A percentile compares a stretch with the other conserved stretches of the same genome.
phyloP scores from a whole-genome alignment of 1,140 invertebrate species.

The Homarus americanus region DNA sequence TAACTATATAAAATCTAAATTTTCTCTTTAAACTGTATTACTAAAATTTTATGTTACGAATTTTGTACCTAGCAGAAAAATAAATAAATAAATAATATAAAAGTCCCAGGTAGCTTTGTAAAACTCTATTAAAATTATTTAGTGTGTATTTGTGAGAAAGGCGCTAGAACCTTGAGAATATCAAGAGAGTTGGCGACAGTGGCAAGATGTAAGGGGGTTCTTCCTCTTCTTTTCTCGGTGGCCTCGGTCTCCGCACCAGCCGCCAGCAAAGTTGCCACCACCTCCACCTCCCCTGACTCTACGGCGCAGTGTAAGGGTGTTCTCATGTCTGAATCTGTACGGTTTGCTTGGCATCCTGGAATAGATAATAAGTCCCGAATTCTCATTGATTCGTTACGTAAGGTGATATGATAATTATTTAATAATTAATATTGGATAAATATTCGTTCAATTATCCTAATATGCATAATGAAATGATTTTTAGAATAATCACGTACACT shows the following conservation, averaged over 20 bases:
- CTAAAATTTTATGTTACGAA: neutral
- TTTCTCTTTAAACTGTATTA: neutral
- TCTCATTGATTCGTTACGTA: no score
- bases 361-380: no score
- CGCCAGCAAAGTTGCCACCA: constrained; percentile 7
- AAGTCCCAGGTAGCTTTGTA: neutral
- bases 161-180: constrained; percentile 37
- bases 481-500: no score
- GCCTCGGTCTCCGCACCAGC: constrained; percentile 20
- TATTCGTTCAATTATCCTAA: no score
- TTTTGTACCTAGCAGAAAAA: neutral
- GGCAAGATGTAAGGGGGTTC: constrained; percentile 48
- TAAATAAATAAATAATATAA: neutral
- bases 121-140: neutral
- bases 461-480: no score
- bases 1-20: no score
- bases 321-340: neutral
- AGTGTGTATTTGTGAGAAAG: neutral
- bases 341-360: constrained; percentile 28
- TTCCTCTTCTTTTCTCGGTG: constrained; percentile 19
- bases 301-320: constrained; percentile 53
- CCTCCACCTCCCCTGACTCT: constrained; percentile 28
- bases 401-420: no score
- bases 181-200: constrained; percentile 23
- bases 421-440: no score